A percentile compares a stretch with the other conserved stretches of the same genome.
phyloP scores from a whole-genome alignment of 2,797 vertebrate species.

The Choloepus didactylus region DNA sequence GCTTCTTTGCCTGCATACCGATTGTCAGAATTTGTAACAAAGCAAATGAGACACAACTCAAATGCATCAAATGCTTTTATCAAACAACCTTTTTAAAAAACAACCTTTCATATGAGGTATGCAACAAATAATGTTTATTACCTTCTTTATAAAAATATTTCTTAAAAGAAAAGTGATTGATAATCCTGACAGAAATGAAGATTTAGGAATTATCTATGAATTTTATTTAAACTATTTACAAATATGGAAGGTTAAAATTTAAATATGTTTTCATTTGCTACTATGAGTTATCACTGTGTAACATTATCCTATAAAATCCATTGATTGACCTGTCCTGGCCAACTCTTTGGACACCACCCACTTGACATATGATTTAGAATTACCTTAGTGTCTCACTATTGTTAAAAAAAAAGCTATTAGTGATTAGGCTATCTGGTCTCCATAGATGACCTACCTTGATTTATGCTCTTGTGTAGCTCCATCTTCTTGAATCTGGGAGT shows the following conservation, averaged over 20 bases:
- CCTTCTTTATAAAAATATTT: not conserved
- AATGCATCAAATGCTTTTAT: not conserved
- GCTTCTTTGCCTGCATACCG: not conserved
- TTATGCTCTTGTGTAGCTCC: not conserved
- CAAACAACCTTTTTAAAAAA: not conserved
- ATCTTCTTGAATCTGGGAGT: not conserved
- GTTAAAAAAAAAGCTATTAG: not conserved
- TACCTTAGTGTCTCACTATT: not conserved
- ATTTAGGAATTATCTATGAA: slow-evolving; percentile 43
- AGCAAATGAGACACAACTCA: slow-evolving; percentile 36
- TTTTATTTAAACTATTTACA: slow-evolving; percentile 24
- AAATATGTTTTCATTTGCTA: slow-evolving; percentile 33
- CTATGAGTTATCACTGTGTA: slow-evolving; percentile 9
- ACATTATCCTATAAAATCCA: not conserved
- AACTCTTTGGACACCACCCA: not conserved
- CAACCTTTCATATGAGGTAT: not conserved
- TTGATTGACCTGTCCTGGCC: not conserved
- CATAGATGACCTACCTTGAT: not conserved
- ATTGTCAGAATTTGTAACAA: not conserved
- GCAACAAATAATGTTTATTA: not conserved
- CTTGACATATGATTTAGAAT: slow-evolving; percentile 47
- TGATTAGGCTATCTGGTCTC: not conserved
- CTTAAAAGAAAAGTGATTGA: not conserved
- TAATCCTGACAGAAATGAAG: not conserved
- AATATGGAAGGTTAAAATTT: not conserved